Conservation (phyloP, 2,888 invertebrate species). For the Latrodectus hesperus region DNA sequence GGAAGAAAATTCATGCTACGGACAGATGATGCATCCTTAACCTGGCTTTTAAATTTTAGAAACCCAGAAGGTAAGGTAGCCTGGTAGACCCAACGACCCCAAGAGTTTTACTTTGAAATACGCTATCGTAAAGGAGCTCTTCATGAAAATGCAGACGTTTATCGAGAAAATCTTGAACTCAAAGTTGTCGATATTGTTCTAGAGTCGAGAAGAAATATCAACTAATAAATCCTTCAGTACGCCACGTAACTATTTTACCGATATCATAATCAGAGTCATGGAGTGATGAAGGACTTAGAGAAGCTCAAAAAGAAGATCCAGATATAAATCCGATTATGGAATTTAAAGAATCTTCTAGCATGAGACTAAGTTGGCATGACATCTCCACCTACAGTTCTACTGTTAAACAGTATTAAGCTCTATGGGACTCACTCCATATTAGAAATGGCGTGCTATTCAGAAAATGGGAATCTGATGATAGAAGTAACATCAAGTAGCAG, state of each 20-base stretch:
- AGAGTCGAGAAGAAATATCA: background rate
- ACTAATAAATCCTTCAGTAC: background rate
- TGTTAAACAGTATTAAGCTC: too few relatives aligned
- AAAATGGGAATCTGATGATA: background rate
- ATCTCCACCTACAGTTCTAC: background rate
- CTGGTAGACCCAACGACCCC: background rate
- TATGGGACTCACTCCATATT: too few relatives aligned
- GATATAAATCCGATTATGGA: background rate
- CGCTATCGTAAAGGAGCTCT: background rate
- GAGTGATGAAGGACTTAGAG: background rate
- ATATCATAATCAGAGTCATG: background rate
- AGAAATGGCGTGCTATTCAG: background rate
- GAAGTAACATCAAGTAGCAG: too few relatives aligned
- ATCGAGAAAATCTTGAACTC: too few relatives aligned
- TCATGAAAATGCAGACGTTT: too few relatives aligned
- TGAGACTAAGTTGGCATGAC: background rate
- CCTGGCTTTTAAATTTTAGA: conserved; percentile 3
- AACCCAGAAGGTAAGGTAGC: conserved; percentile 13
- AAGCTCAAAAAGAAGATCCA: background rate
- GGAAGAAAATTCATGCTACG: background rate
- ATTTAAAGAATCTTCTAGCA: background rate
- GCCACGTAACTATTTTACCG: background rate
- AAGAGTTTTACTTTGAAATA: background rate
- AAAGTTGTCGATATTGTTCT: too few relatives aligned
- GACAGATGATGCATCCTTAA: background rate